Evolutionary conservation across 2,113 vertebrate species (phyloP), one percentile per base, ranked within the genome.

Genomic region (Takifugu bimaculatus): DNA sequence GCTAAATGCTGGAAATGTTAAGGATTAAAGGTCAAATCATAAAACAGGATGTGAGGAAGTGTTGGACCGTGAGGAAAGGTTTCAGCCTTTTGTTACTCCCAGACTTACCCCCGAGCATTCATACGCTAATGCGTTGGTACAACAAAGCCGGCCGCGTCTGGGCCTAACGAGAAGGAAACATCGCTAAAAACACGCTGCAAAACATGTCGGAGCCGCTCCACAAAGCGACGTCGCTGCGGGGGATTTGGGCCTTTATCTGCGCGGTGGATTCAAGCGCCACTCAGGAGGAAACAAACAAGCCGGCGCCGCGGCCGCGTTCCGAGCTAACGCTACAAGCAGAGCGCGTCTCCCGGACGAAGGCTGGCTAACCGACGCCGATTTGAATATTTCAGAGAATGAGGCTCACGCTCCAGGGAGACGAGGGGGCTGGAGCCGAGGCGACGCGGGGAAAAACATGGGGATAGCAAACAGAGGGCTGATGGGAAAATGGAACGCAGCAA

Each of bases 121-220:
- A 70, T 45, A 77, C 51, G 9, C 54, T 68, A 73, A 75, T 44
- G 15, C 25, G 14, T 65, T 77, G 54, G 57, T 63, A 28, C 52
- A 52, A 69, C 69, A 72, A 64, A 45, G 54, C 53, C 48, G 63
- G 63, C 43, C 25, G 59, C 51, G 59, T 63, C 63, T 70, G 52
- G 9, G 50, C 44, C 27, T 67, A 53, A 45, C 73, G 54, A 70
- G 58, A 64, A 72, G 64, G 66, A 49, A 77, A 58, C 56, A 63
- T 48, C 50, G 13, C 76, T 68, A 78, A 82, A 81, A 15, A 48
- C 63, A 71, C 56, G 49, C 54, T 26, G 54, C 50, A 68, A 72
- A 75, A 80, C 80, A 75, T 80, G 79, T 76, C 77, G 68, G 61
- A 60, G 60, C 25, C 63, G 62, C 54, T 78, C 72, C 68, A 81